Percentiles rank a stretch among this genome's conserved stretches.
phyloP scores from a whole-genome alignment of 1,140 invertebrate species.

The Cotesia typhae region DNA sequence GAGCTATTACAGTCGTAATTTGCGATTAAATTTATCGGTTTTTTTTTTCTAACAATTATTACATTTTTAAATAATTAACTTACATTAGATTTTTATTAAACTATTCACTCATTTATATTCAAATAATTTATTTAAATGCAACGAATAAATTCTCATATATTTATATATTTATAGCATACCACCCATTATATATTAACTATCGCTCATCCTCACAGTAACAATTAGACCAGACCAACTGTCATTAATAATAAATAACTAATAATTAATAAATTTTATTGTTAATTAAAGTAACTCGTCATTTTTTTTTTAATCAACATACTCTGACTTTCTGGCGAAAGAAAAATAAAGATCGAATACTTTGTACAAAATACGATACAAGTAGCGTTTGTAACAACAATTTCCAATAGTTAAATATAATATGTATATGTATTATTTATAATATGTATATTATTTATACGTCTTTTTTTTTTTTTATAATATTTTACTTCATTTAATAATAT shows the following conservation, averaged over 20 bases:
- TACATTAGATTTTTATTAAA: background rate
- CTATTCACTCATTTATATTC: background rate
- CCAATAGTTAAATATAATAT: constrained; percentile 62
- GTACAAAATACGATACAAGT: constrained; percentile 65
- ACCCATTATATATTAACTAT: background rate
- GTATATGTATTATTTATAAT: constrained; percentile 43
- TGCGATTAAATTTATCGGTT: constrained; percentile 25
- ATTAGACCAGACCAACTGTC: background rate
- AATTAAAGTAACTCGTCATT: constrained; percentile 12
- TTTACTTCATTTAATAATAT: constrained; percentile 37
- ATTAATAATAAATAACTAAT: constrained; percentile 18
- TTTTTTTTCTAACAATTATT: constrained; percentile 15
- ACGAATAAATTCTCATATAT: constrained; percentile 26
- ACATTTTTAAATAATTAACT: background rate
- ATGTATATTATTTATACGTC: constrained; percentile 53
- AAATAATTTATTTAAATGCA: background rate
- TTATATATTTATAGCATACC: constrained; percentile 27
- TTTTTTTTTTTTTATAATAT: constrained; percentile 38
- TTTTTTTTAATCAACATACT: constrained; percentile 39
- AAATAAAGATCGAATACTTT: constrained; percentile 61
- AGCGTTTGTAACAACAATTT: constrained; percentile 56
- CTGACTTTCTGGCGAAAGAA: constrained; percentile 54
- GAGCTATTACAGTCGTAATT: constrained; percentile 28
- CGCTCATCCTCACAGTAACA: background rate
- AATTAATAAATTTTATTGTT: constrained; percentile 18